Percentiles rank a stretch among this genome's conserved stretches.
phyloP scores from a whole-genome alignment of 2,797 vertebrate genomes.

The Pseudopleuronectes americanus region DNA sequence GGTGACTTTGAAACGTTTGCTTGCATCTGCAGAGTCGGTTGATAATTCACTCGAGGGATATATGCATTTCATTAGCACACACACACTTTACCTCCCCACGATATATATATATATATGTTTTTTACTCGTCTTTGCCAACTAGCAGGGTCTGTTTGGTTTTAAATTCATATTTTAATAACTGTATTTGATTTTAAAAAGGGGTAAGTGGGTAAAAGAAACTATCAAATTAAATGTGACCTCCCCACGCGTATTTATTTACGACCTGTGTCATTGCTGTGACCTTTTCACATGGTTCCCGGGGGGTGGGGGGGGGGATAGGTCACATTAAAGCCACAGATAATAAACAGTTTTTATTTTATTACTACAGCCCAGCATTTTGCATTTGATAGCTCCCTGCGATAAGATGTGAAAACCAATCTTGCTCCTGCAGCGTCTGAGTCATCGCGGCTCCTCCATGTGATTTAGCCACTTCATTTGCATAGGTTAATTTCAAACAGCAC shows the following conservation, averaged over 20 bases:
- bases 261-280: neutral
- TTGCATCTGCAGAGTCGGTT: too few relatives aligned
- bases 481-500: constrained; percentile 97
- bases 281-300: neutral
- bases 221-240: neutral
- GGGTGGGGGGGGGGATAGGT: neutral
- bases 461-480: constrained; percentile 91
- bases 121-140: neutral
- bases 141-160: neutral
- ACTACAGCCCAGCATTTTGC: constrained; percentile 25
- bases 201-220: too few relatives aligned
- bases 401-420: constrained; percentile 54
- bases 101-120: too few relatives aligned
- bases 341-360: constrained; percentile 1
- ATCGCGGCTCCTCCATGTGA: constrained; percentile 79
- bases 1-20: too few relatives aligned
- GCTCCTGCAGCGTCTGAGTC: constrained; percentile 72
- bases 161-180: neutral
- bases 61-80: too few relatives aligned
- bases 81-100: too few relatives aligned
- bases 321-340: neutral
- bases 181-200: neutral
- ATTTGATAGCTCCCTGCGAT: constrained; percentile 51
- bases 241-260: neutral
- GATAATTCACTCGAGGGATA: too few relatives aligned